These are phyloP conservation scores for Maniola jurtina DNA, from an alignment of 1,140 invertebrate species.

Conservation along the genomic window DNA sequence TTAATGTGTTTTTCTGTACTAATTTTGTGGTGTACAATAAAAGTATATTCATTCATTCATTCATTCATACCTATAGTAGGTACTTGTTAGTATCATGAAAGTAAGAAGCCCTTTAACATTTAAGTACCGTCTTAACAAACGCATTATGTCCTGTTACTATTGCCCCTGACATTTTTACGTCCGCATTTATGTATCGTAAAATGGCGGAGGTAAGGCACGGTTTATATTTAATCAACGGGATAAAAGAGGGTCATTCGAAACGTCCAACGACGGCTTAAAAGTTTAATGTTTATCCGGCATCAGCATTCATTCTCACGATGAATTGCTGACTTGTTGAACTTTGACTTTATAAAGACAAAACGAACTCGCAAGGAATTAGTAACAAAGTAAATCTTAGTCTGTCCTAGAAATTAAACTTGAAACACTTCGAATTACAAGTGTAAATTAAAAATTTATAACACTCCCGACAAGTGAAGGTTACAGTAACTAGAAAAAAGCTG, in stretches of 20 bases:
- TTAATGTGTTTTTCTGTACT: too few relatives aligned
- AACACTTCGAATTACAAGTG: too few relatives aligned
- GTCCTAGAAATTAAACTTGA: too few relatives aligned
- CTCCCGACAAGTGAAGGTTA: too few relatives aligned
- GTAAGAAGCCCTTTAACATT: not conserved
- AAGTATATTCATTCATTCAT: too few relatives aligned
- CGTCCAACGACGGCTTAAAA: not conserved
- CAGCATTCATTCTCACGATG: not conserved
- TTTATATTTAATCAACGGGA: slow-evolving; percentile 9
- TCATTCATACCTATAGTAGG: too few relatives aligned
- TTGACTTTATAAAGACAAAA: not conserved
- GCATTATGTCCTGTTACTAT: slow-evolving; percentile 20
- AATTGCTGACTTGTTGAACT: not conserved
- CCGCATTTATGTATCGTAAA: slow-evolving; percentile 16
- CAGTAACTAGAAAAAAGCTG: too few relatives aligned
- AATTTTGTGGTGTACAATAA: too few relatives aligned
- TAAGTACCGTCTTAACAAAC: slow-evolving; percentile 1
- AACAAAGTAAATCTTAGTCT: too few relatives aligned
- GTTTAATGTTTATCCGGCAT: not conserved
- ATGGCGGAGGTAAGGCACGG: slow-evolving; percentile 10
- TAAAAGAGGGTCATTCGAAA: not conserved
- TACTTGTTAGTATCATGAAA: too few relatives aligned
- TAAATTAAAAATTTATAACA: too few relatives aligned
- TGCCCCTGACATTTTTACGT: slow-evolving; percentile 26
- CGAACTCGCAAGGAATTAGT: too few relatives aligned